phyloP scores from a whole-genome alignment of 2,113 vertebrate genomes.

The Vanacampus margaritifer region DNA sequence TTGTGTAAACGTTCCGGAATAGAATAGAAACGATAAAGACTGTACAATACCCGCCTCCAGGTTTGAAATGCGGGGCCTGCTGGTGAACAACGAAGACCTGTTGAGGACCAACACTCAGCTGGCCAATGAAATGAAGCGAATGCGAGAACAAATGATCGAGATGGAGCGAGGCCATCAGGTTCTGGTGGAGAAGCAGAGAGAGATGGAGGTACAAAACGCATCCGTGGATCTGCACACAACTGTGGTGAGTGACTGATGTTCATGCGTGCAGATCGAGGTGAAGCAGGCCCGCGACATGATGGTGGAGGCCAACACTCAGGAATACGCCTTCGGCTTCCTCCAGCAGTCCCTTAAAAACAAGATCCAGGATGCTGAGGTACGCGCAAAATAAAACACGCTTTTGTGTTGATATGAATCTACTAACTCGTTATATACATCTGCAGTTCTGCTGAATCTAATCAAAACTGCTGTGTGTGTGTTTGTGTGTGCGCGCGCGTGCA shows the following conservation, averaged over 20 bases:
- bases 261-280: slow-evolving; percentile 62
- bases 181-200: slow-evolving; percentile 48
- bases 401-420: neutral
- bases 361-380: slow-evolving; percentile 74
- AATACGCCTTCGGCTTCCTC: slow-evolving; percentile 76
- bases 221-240: too few relatives aligned
- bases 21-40: too few relatives aligned
- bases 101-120: slow-evolving; percentile 70
- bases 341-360: slow-evolving; percentile 74
- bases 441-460: neutral
- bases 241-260: neutral
- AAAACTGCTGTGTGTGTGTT: neutral
- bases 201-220: slow-evolving; percentile 65
- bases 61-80: slow-evolving; percentile 71
- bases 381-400: neutral
- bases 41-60: too few relatives aligned
- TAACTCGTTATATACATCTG: neutral
- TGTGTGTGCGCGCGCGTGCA: slow-evolving; percentile 31
- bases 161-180: slow-evolving; percentile 61
- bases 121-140: slow-evolving; percentile 65
- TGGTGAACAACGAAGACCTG: slow-evolving; percentile 76
- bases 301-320: slow-evolving; percentile 77
- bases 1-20: too few relatives aligned
- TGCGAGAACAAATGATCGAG: slow-evolving; percentile 65
- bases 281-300: slow-evolving; percentile 70